Base-by-base conservation (phyloP, 2,888 invertebrate genomes). In the Tinea semifulvella region DNA sequence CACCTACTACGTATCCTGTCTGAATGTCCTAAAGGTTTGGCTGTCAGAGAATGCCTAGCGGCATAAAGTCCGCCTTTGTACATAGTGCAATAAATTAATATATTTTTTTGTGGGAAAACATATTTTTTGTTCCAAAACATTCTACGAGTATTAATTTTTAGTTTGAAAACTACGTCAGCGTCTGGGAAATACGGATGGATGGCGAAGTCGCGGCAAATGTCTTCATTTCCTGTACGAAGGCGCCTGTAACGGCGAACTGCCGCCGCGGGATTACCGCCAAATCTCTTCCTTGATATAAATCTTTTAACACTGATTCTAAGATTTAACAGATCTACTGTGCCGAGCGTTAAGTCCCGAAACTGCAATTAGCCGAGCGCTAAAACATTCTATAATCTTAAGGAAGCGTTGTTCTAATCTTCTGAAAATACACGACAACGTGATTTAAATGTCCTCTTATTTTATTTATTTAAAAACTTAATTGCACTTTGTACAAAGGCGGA, bases 261-360 rank as follows among this genome's bases (percentile, higher is more conserved):
- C 38, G 39, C 16, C 40, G 19, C 26, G 50, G 58, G 61, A 63
- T 68, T 67, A 71, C 53, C 59, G 58, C 53, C 53, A 59, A 60
- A 62, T 61, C 63, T 60, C 61, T 55, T 60, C 60, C 58, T 60
- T 58, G 73, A 74, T 76, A 80, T 79, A 79, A 79, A 79, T 79
- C 79, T 80, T 69, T 74, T 67, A 75, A 71, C 79, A 70, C 74
- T 74, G 71, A 66, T 75, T 67, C 64, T 58, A 56, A 63, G 68
- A 58, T 69, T 68, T 62, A 62, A 56, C 56, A 63, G 69, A 70
- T 70, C 66, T 62, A 52, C 59, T 53, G 55, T 53, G 61, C 64
- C 62, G 61, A 60, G 47, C 57, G 63, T 64, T 71, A 72, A 75
- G 70, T 70, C 70, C 58, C 63, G 70, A 72, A 72, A 75, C 67